Evolutionary conservation across 2,797 vertebrate genomes (phyloP).

Genomic region (Lycodopsis pacificus): DNA sequence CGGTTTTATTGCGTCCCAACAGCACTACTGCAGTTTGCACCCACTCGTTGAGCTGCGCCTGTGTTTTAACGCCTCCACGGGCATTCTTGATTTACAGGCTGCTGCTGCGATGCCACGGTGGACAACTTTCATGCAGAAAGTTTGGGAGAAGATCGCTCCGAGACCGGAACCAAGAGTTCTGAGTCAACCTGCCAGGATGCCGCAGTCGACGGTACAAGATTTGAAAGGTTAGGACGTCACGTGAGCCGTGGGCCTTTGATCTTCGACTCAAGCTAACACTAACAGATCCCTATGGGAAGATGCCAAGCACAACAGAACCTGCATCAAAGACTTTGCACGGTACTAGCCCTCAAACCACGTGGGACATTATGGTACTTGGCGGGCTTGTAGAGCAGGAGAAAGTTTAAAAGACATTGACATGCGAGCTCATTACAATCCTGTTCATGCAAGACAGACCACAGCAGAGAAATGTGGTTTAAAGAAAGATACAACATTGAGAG

Average conservation of each 20-base stretch:
- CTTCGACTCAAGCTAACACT: slow-evolving; percentile 20
- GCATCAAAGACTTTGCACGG: slow-evolving; percentile 51
- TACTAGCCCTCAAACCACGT: slow-evolving; percentile 39
- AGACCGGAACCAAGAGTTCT: slow-evolving; percentile 23
- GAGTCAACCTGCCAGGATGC: not conserved
- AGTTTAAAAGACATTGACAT: slow-evolving; percentile 12
- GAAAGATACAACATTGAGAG: not conserved
- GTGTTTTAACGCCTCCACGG: slow-evolving; percentile 10
- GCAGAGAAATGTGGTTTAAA: not conserved
- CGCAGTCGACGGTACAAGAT: slow-evolving; percentile 1
- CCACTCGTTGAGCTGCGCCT: slow-evolving; percentile 11
- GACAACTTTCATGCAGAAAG: slow-evolving; percentile 17
- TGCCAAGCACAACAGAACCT: slow-evolving; percentile 52
- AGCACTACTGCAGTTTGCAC: slow-evolving; percentile 24
- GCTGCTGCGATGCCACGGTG: not conserved
- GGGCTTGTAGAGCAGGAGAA: slow-evolving; percentile 1
- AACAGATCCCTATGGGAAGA: slow-evolving; percentile 35
- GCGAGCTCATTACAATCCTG: not conserved
- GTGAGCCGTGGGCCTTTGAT: slow-evolving; percentile 47
- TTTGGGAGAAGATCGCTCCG: slow-evolving; percentile 16
- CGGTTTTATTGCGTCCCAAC: slow-evolving; percentile 41
- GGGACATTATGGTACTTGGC: slow-evolving; percentile 29
- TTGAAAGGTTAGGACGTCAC: slow-evolving; percentile 22
- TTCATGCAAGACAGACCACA: not conserved
- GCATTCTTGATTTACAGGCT: slow-evolving; percentile 8